Base-by-base conservation (phyloP, 2,888 invertebrate species). In the Pyralis farinalis region DNA sequence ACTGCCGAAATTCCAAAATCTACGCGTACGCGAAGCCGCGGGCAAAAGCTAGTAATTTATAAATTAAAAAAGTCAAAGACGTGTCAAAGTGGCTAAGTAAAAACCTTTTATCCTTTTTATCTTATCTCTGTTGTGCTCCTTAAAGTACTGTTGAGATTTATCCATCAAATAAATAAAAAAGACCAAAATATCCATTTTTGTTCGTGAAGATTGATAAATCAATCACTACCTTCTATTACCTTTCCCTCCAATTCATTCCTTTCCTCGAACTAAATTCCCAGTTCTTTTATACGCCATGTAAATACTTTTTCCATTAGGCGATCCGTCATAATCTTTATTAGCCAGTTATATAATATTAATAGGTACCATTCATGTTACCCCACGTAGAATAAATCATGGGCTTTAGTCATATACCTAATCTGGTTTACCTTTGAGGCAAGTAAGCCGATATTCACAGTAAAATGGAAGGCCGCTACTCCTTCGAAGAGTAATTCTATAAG, bases 321-420 rank as follows among this genome's bases (percentile, higher is more conserved):
- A 34, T 34, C 34, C 11, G 27, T 12, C 34, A 34, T 27, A 27
- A 22, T 34, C 22, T 7, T 25, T 34, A 34, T 27, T 8, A 25
- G 12, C 8, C 8, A 3, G 12, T 27, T 34, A 25, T 22, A 27
- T 34, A 34, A n/a, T 34, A 25, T 20, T 10, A 27, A 12, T 5
- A 11, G 11, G 9, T 20, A 34, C 7, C 12, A 27, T 34, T n/a
- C 12, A 34, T 25, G 34, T 12, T 34, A 27, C 12, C 22, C 7
- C 34, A 25, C 4, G 20, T 9, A 8, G 9, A 34, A 34, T 34
- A 25, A 34, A 22, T 34, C 25, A 34, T 34, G 34, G 25, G 25
- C 8, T 34, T 34, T 11, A n/a, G 6, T 22, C 25, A 25, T 25
- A 16, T 16, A 16, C 16, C 16, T 16, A 25, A 25, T 25, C n/a